Conservation (phyloP, 1,140 invertebrate genomes). For the Lasioglossum albipes region DNA sequence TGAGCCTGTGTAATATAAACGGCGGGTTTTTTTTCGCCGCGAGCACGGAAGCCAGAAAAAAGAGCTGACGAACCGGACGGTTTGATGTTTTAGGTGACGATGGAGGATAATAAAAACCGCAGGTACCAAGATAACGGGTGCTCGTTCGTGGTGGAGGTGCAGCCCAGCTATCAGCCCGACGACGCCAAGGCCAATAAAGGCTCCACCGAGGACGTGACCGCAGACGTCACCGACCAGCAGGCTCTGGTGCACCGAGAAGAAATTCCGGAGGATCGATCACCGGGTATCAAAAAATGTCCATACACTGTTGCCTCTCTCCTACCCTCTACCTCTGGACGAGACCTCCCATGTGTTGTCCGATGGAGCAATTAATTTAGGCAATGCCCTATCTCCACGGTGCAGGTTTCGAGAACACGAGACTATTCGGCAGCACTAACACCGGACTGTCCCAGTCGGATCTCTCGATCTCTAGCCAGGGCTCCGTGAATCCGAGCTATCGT, state of each 20-base stretch:
- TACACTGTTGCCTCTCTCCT: too few relatives aligned
- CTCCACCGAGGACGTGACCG: conserved; percentile 66
- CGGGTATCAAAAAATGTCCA: conserved; percentile 59
- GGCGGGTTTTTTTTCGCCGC: background rate
- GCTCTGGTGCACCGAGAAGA: conserved; percentile 81
- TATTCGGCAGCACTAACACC: conserved; percentile 82
- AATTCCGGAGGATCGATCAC: conserved; percentile 70
- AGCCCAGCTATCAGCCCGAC: conserved; percentile 71
- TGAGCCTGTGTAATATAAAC: conserved; percentile 1
- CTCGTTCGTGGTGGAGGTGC: conserved; percentile 89
- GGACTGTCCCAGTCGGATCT: conserved; percentile 88
- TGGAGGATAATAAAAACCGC: conserved; percentile 72
- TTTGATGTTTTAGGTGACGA: conserved; percentile 70
- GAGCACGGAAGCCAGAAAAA: background rate
- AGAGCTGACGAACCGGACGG: conserved; percentile 10
- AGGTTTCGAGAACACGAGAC: conserved; percentile 75
- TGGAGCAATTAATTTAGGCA: background rate
- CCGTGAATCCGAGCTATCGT: conserved; percentile 86
- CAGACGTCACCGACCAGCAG: conserved; percentile 78
- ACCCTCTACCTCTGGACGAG: background rate
- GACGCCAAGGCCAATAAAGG: conserved; percentile 66
- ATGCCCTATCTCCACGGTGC: background rate
- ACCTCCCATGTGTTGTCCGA: background rate
- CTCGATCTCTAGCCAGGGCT: conserved; percentile 85
- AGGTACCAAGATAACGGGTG: conserved; percentile 83